phyloP scores from a whole-genome alignment of 2,113 vertebrate genomes.

The Cnemophilus loriae region DNA sequence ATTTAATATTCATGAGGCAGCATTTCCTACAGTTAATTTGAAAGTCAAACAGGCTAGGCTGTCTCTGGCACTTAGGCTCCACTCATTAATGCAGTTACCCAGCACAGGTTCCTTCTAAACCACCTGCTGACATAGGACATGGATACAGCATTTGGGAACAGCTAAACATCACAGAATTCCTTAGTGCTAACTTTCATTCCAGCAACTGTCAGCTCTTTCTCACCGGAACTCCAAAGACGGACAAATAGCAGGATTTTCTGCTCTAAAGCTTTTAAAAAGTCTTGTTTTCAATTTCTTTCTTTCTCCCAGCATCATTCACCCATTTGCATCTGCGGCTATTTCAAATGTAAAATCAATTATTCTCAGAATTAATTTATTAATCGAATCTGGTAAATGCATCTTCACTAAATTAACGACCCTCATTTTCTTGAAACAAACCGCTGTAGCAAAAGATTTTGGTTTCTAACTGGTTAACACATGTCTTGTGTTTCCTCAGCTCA shows the following conservation, averaged over 20 bases:
- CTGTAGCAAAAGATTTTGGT: neutral
- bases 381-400: neutral
- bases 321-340: neutral
- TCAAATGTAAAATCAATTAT: neutral
- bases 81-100: neutral
- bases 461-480: conserved; percentile 3
- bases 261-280: neutral
- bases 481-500: neutral
- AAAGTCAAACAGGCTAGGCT: conserved; percentile 25
- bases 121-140: neutral
- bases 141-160: neutral
- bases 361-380: neutral
- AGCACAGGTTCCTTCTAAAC: neutral
- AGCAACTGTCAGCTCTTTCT: neutral
- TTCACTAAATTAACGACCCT: neutral
- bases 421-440: neutral
- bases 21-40: neutral
- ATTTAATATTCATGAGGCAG: conserved; percentile 34
- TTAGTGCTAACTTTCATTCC: neutral
- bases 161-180: neutral
- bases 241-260: neutral
- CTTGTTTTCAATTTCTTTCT: neutral
- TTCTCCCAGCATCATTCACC: neutral
- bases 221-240: neutral
- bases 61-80: neutral